phyloP scores from a whole-genome alignment of 2,113 vertebrate species.

The Variabilichromis moorii region DNA sequence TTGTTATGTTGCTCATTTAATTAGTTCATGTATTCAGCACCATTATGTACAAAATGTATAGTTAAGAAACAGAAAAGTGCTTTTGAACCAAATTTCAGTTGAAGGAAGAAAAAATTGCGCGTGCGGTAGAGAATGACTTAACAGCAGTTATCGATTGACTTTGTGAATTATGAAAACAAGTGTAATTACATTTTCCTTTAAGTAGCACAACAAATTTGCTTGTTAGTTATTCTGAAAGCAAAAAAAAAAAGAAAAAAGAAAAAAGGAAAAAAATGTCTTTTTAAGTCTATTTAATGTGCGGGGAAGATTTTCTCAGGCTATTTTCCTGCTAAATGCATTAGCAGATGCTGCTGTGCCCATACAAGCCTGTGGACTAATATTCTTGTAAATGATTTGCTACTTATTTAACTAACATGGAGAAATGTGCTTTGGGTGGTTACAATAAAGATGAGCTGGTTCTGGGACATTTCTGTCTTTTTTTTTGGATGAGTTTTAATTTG shows the following conservation, averaged over 20 bases:
- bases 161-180: slow-evolving; percentile 54
- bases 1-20: neutral
- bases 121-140: slow-evolving; percentile 21
- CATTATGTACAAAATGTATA: neutral
- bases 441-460: slow-evolving; percentile 26
- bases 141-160: slow-evolving; percentile 46
- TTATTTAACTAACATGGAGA: slow-evolving; percentile 59
- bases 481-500: slow-evolving; percentile 45
- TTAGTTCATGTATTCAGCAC: neutral
- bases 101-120: slow-evolving; percentile 9
- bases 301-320: slow-evolving; percentile 50
- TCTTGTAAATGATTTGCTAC: slow-evolving; percentile 61
- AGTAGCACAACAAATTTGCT: slow-evolving; percentile 60
- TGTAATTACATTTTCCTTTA: slow-evolving; percentile 62
- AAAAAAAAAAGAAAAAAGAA: neutral
- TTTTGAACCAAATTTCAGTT: neutral
- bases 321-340: slow-evolving; percentile 60
- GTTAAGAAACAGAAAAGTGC: neutral
- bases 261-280: neutral
- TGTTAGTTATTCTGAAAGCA: slow-evolving; percentile 41
- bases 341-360: slow-evolving; percentile 54
- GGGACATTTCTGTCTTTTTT: neutral
- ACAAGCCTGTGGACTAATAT: slow-evolving; percentile 59
- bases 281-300: slow-evolving; percentile 25
- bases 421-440: slow-evolving; percentile 44